These are phyloP conservation scores for Carlito syrichta DNA, from an alignment of 2,113 vertebrate species.

Conservation along the genomic window DNA sequence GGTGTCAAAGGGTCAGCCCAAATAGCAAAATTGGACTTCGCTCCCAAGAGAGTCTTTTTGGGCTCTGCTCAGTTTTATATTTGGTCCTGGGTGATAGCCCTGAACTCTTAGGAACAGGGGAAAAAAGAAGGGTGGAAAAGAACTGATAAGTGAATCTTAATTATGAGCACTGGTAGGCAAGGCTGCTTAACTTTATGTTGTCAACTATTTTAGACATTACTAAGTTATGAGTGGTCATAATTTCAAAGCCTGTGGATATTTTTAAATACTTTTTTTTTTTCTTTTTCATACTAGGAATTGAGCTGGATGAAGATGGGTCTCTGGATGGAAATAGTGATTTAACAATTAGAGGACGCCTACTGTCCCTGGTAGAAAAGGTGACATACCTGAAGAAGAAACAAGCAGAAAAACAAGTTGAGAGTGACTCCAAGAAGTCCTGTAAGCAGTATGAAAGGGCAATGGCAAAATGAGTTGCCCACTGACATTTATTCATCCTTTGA, in stretches of 20 bases:
- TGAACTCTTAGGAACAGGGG: background rate
- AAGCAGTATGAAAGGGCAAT: constrained; percentile 68
- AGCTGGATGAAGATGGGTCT: constrained; percentile 90
- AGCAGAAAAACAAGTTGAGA: constrained; percentile 86
- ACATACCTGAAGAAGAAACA: constrained; percentile 93
- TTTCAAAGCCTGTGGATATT: background rate
- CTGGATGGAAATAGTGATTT: constrained; percentile 88
- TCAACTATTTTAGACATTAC: background rate
- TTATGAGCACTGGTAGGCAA: background rate
- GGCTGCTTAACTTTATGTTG: background rate
- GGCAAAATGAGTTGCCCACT: background rate
- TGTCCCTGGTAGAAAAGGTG: constrained; percentile 94
- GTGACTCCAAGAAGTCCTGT: constrained; percentile 90
- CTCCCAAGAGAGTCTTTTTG: background rate
- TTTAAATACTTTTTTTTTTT: background rate
- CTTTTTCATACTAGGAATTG: constrained; percentile 85
- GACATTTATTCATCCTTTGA: background rate
- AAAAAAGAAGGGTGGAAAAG: background rate
- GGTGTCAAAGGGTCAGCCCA: background rate
- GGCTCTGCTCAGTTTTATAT: background rate
- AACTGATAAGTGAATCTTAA: too few relatives aligned
- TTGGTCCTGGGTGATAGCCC: background rate
- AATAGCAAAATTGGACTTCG: background rate
- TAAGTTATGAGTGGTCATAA: background rate
- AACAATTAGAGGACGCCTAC: constrained; percentile 91